These are phyloP conservation scores for Capra hircus DNA, from an alignment of 2,113 vertebrate genomes.

Conservation along the genomic window DNA sequence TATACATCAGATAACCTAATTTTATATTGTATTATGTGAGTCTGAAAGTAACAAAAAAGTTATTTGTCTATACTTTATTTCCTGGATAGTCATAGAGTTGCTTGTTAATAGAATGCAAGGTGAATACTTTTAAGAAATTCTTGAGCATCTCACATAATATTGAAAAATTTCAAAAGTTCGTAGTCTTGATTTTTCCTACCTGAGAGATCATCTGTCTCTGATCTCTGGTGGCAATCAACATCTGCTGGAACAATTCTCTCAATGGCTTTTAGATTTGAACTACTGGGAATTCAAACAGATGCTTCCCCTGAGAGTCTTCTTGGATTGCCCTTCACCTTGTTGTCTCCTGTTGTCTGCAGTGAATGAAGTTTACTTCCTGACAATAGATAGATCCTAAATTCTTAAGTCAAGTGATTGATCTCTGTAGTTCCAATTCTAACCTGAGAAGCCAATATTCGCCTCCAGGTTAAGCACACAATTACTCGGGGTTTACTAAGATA, in stretches of 20 bases:
- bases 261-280: constrained; percentile 21
- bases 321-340: background rate
- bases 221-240: constrained; percentile 5
- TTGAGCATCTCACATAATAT: background rate
- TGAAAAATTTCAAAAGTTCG: constrained; percentile 11
- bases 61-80: background rate
- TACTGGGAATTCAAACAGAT: constrained; percentile 20
- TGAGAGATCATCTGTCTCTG: background rate
- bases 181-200: background rate
- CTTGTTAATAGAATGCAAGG: background rate
- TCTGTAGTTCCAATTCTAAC: constrained; percentile 1
- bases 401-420: constrained; percentile 39
- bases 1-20: background rate
- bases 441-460: constrained; percentile 37
- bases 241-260: constrained; percentile 40
- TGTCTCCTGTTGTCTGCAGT: background rate
- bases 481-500: constrained; percentile 25
- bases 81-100: background rate
- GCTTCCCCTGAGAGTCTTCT: background rate
- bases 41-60: background rate
- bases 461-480: constrained; percentile 37
- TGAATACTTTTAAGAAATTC: background rate
- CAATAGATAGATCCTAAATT: constrained; percentile 24
- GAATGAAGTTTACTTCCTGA: background rate
- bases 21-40: background rate